Evolutionary conservation across 2,797 vertebrate species (phyloP).

Genomic region (Cossypha heuglini): DNA sequence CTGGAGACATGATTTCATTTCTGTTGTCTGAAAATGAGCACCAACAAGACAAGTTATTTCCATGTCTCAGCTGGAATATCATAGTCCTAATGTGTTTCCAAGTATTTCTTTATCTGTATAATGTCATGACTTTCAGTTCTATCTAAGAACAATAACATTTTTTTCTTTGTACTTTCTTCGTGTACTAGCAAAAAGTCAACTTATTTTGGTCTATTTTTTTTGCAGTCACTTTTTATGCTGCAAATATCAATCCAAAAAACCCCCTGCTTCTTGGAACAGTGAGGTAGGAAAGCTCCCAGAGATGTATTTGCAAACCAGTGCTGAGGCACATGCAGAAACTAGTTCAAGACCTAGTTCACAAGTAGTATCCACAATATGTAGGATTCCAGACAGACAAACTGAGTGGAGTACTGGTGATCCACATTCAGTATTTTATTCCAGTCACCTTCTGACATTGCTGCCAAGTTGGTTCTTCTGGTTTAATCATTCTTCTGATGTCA

Average conservation of each 20-base stretch:
- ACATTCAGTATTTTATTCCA: not conserved
- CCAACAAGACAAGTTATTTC: slow-evolving; percentile 59
- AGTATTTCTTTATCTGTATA: slow-evolving; percentile 24
- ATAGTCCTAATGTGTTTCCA: slow-evolving; percentile 19
- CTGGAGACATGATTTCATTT: slow-evolving; percentile 69
- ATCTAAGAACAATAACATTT: slow-evolving; percentile 8
- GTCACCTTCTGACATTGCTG: accelerated
- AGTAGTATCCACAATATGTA: not conserved
- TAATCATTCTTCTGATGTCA: not conserved
- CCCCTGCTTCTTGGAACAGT: not conserved
- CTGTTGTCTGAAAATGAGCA: slow-evolving; percentile 64
- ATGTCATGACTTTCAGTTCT: not conserved
- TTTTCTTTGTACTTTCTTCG: not conserved
- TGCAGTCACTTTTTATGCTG: not conserved
- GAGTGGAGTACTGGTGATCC: accelerated
- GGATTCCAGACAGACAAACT: not conserved
- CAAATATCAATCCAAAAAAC: not conserved
- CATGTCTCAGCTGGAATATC: slow-evolving; percentile 43
- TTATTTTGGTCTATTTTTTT: not conserved
- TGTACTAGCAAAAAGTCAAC: not conserved
- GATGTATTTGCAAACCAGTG: not conserved
- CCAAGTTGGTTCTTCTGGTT: not conserved
- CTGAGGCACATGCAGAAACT: not conserved
- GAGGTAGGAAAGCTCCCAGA: not conserved
- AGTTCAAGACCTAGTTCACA: not conserved